Evolutionary conservation across 2,888 invertebrate genomes (phyloP), one percentile per base, ranked within the genome.

Genomic region (Acanthosepion lycidas): DNA sequence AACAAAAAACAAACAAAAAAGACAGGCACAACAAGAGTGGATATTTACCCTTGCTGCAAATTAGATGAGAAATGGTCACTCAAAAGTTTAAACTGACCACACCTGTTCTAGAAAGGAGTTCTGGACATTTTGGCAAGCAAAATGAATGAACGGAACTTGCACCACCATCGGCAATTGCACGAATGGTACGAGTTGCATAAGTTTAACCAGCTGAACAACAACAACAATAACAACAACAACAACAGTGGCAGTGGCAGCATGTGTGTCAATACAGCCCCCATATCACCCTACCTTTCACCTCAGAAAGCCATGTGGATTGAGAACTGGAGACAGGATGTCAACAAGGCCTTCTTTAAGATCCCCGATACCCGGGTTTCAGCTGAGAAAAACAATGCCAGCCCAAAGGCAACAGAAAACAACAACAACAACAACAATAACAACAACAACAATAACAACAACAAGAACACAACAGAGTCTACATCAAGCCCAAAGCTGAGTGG

Each of bases 271-370:
- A 28, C 49, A 6, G 59, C 64, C 12, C 48, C 64, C 20, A 42
- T 59, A 5, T 48, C 94, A 23, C 94, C 94, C 26, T 94, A 55
- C 94, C 59, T 94, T 15, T 94, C 94, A n/a, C 94, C 94, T 26
- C 94, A 94, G 59, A 94, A 94, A 33, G 94, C 94, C 6, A 64
- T 94, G 64, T 94, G 94, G 94, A 94, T 94, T 42, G 94, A 94
- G 59, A 94, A 94, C 94, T 94, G 94, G 94, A 94, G 94, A 48
- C 94, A 94, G 94, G 94, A 94, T 28, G 94, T 94, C 55, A 94
- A 94, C 94, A 94, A 94, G 94, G 64, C 94, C 94, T 94, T 55
- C 64, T 64, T 94, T 42, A 94, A 94, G 94, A 55, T 94, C 51
- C 59, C 55, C 26, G 64, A 94, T 59, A 93, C 93, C 15, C 93